These are phyloP conservation scores for Antigone vipio DNA, from an alignment of 2,113 vertebrate genomes.

Conservation along the genomic window DNA sequence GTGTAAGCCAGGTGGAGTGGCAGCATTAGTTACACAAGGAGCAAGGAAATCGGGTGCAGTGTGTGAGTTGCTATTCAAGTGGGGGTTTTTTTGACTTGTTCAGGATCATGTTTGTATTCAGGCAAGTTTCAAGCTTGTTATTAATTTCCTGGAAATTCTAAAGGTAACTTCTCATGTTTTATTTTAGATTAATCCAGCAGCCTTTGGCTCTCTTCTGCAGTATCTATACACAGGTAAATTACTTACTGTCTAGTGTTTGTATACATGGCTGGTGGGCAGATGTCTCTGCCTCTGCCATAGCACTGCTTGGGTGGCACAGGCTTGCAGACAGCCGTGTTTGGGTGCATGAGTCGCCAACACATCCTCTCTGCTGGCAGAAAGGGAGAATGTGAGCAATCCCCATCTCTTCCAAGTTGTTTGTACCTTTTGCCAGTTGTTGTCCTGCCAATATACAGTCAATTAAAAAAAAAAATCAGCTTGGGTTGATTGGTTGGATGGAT, in stretches of 20 bases:
- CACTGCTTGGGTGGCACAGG: not conserved
- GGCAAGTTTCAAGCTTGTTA: not conserved
- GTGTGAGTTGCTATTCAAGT: not conserved
- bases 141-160: not conserved
- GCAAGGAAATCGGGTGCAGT: not conserved
- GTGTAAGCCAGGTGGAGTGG: not conserved
- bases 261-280: not conserved
- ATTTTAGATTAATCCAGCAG: conserved; percentile 90
- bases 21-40: not conserved
- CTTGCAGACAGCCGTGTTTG: not conserved
- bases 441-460: not conserved
- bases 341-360: not conserved
- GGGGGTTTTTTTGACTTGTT: not conserved
- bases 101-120: not conserved
- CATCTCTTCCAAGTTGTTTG: not conserved
- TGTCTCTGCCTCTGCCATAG: not conserved
- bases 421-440: conserved; percentile 25
- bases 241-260: not conserved
- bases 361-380: not conserved
- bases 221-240: conserved; percentile 93
- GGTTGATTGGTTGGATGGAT: not conserved
- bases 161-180: conserved; percentile 8
- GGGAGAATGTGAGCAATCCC: not conserved
- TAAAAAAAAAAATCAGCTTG: not conserved
- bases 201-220: conserved; percentile 90